Base-by-base conservation (phyloP, 2,888 invertebrate species). In the Eupithecia abbreviata region DNA sequence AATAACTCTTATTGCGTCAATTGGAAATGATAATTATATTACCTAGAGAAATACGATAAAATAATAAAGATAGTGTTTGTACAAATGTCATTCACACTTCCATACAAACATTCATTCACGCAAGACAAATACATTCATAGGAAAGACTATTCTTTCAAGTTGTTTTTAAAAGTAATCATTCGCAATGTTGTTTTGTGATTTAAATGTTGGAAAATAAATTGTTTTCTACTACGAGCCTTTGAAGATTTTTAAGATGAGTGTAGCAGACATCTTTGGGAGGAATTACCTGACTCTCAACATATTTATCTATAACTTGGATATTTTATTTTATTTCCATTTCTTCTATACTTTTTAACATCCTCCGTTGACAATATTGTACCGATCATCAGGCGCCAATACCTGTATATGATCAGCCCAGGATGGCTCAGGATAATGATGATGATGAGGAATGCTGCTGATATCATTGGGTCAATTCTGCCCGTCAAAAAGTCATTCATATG, bases 1-100 rank as follows among this genome's bases (percentile, higher is more conserved):
- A 90, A 86, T 86, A 85, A 80, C 80, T 78, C 72, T 83, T 83
- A 86, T 86, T 85, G 85, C 85, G 79, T 85, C 78, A 78, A 80
- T 82, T 84, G 80, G 78, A 85, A 85, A 85, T 80, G 79, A 82
- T 62, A 30, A 78, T 83, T 77, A 82, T 73, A 74, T 73, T 75
- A 79, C 74, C 81, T 78, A 81, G 82, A 83, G 82, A 85, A 85
- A 85, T 83, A 85, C 47, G 72, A 73, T 78, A 83, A 84, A 84
- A 84, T 77, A 84, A 85, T 82, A 84, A 77, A 83, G 82, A 85
- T 77, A 84, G 79, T 78, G 55, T 84, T 85, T 86, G 84, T 86
- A 87, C 86, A 87, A 81, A 81, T 82, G 80, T 79, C 81, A 82
- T 78, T 76, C 80, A 80, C 72, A 71, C 77, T 73, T 78, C 79